A percentile compares a stretch with the other conserved stretches of the same genome.
Evolutionary conservation across 2,888 invertebrate species (phyloP).

Genomic region (Thereva nobilitata): DNA sequence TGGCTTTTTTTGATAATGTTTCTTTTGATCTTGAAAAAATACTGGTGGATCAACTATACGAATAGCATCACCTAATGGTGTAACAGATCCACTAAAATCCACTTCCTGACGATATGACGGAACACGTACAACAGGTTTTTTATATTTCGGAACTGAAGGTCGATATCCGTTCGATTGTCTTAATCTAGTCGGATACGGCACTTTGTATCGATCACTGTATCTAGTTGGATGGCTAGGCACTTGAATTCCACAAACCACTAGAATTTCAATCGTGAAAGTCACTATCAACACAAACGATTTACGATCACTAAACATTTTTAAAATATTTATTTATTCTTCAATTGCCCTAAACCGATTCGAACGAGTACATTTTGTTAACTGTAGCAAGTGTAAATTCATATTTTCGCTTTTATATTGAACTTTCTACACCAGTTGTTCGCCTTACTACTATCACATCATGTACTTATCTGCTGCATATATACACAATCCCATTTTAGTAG

Average conservation of each 20-base stretch:
- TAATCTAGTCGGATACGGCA: not conserved
- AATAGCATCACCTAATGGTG: slow-evolving; percentile 48
- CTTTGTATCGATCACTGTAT: slow-evolving; percentile 16
- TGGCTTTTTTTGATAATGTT: slow-evolving; percentile 2
- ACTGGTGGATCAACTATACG: slow-evolving; percentile 53
- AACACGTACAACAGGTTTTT: slow-evolving; percentile 45
- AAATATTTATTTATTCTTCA: not conserved
- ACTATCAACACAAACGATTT: slow-evolving; percentile 1
- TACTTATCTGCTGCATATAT: slow-evolving; percentile 7
- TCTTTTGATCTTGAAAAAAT: slow-evolving; percentile 50
- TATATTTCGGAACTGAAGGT: slow-evolving; percentile 46
- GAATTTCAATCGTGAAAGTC: not conserved
- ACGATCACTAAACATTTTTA: slow-evolving; percentile 20
- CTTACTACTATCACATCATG: slow-evolving; percentile 13
- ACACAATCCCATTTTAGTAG: slow-evolving; percentile 14
- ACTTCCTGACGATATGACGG: slow-evolving; percentile 49
- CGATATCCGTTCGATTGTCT: slow-evolving; percentile 44
- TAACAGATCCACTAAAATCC: slow-evolving; percentile 45
- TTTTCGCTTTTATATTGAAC: slow-evolving; percentile 41
- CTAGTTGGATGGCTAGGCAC: slow-evolving; percentile 18
- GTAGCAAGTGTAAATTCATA: slow-evolving; percentile 33
- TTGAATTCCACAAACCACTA: slow-evolving; percentile 16
- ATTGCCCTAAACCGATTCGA: slow-evolving; percentile 28
- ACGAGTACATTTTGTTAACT: slow-evolving; percentile 39
- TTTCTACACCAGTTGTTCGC: slow-evolving; percentile 24